These are phyloP conservation scores for Smutsia temminckii DNA, from an alignment of 2,797 vertebrate species.

Conservation along the genomic window DNA sequence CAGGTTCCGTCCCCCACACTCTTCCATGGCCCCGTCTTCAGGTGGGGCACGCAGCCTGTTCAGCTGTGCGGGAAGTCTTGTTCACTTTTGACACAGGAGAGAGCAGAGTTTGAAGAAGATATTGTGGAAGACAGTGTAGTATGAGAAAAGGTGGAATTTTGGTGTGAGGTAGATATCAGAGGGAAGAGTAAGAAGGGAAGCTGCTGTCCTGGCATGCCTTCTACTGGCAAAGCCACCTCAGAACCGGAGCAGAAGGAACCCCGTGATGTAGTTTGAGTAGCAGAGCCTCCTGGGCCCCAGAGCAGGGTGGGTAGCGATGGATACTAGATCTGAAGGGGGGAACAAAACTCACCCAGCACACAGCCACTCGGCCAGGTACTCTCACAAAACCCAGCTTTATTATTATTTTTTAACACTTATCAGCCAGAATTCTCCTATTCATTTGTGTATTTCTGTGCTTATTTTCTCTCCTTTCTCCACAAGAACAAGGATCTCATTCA, in stretches of 20 bases:
- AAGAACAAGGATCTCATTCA: background rate
- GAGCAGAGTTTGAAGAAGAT: background rate
- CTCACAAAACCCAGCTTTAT: background rate
- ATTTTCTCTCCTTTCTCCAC: background rate
- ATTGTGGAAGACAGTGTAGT: background rate
- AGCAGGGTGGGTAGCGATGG: background rate
- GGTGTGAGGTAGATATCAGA: background rate
- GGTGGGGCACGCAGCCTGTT: too few species aligned
- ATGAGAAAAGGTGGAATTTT: background rate
- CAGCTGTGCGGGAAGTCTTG: background rate
- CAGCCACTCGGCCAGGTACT: accelerated
- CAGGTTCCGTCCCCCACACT: background rate
- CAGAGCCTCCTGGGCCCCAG: background rate
- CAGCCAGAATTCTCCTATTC: background rate
- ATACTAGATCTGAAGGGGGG: background rate
- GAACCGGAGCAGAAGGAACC: background rate
- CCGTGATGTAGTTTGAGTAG: background rate
- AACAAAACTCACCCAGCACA: background rate
- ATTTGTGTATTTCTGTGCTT: background rate
- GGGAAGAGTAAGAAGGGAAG: background rate
- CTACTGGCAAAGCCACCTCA: background rate
- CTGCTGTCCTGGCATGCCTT: background rate
- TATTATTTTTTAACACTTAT: background rate
- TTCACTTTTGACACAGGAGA: background rate
- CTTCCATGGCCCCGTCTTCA: background rate